Evolutionary conservation across 2,113 vertebrate species (phyloP).

Genomic region (Ceyx melanurus): DNA sequence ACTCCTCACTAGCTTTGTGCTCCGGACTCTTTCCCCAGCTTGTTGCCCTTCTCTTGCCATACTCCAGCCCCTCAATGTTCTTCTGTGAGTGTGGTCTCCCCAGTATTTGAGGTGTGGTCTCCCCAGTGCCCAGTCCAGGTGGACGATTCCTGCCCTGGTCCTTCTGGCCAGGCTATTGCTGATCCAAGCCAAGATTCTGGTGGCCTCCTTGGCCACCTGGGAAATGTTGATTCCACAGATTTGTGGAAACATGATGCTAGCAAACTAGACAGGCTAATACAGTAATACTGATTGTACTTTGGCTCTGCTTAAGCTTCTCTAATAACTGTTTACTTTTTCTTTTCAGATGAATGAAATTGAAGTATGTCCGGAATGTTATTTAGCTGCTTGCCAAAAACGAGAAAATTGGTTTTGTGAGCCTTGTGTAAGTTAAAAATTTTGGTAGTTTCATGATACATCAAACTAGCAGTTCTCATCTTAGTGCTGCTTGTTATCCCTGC

Average conservation of each 20-base stretch:
- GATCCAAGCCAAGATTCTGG: not conserved
- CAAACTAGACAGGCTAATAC: not conserved
- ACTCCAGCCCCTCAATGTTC: not conserved
- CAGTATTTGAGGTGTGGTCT: not conserved
- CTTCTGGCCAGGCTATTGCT: not conserved
- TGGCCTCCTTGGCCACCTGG: not conserved
- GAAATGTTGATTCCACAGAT: not conserved
- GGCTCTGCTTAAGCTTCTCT: not conserved
- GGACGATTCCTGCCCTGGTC: not conserved
- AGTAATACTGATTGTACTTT: not conserved
- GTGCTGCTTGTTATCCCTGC: not conserved
- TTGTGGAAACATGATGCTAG: not conserved
- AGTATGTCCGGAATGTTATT: conserved; percentile 98
- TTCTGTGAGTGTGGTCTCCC: not conserved
- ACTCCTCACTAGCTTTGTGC: not conserved
- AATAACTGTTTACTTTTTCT: conserved; percentile 9
- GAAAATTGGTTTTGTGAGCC: conserved; percentile 99
- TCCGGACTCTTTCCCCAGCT: not conserved
- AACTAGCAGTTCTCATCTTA: not conserved
- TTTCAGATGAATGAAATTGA: conserved; percentile 99
- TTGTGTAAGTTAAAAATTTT: conserved; percentile 84
- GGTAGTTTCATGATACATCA: not conserved
- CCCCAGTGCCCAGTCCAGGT: not conserved
- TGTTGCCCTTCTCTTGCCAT: not conserved
- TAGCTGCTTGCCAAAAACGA: conserved; percentile 98